Evolutionary conservation across 64 coral and sea anemone genomes (phyloP).

Genomic region (Stichodactyla helianthus): DNA sequence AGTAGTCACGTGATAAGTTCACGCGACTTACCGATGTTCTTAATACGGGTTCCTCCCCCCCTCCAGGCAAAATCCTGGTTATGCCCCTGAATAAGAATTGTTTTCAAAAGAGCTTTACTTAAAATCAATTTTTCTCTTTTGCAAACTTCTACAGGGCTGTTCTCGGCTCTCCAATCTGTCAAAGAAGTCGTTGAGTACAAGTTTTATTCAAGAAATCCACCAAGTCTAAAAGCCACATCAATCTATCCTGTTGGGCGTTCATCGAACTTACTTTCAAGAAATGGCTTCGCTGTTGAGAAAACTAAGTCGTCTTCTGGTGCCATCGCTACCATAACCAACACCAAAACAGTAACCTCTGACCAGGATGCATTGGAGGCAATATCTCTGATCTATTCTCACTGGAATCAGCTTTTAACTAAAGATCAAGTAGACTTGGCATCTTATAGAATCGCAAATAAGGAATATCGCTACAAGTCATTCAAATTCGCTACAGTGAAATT

Average conservation of each 20-base stretch:
- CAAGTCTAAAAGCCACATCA: not conserved
- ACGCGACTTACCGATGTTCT: too few species aligned
- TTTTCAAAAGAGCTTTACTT: too few species aligned
- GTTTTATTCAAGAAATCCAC: not conserved
- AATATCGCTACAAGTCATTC: not conserved
- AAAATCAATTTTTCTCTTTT: too few species aligned
- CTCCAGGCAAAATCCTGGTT: too few species aligned
- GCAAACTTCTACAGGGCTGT: not conserved
- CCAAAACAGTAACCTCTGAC: not conserved
- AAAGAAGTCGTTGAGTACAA: slow-evolving; percentile 12
- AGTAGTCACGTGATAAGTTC: too few species aligned
- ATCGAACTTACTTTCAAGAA: not conserved
- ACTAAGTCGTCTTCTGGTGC: slow-evolving; percentile 6
- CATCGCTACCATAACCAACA: slow-evolving; percentile 12
- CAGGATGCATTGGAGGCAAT: slow-evolving; percentile 12
- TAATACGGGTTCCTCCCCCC: too few species aligned
- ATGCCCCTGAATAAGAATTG: too few species aligned
- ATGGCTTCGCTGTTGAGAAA: not conserved
- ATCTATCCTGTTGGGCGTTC: not conserved
- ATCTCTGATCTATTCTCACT: slow-evolving; percentile 6
- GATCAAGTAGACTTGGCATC: slow-evolving; percentile 17
- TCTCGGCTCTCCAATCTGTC: not conserved
- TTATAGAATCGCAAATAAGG: not conserved
- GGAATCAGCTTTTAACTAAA: slow-evolving; percentile 1
- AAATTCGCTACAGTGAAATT: not conserved